These are phyloP conservation scores for Omphaloscelis lunosa DNA, from an alignment of 2,888 invertebrate species.

Conservation along the genomic window DNA sequence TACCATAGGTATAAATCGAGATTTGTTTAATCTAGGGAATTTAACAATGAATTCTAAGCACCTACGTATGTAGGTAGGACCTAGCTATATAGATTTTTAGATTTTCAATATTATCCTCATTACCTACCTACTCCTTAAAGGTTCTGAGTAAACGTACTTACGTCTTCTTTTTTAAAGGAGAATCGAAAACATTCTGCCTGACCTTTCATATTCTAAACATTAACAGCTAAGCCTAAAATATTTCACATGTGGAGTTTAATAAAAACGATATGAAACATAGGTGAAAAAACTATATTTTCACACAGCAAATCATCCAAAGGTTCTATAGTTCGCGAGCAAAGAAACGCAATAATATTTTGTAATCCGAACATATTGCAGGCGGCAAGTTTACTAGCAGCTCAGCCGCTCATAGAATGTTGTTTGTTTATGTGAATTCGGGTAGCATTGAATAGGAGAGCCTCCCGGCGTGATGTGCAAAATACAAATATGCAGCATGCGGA, in stretches of 20 bases:
- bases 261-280: slow-evolving; percentile 5
- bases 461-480: slow-evolving; percentile 61
- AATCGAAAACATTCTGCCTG: neutral
- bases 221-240: neutral
- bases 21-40: neutral
- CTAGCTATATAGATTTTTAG: neutral
- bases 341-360: slow-evolving; percentile 82
- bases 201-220: neutral
- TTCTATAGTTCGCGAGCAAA: slow-evolving; percentile 67
- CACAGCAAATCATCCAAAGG: slow-evolving; percentile 7
- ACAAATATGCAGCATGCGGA: slow-evolving; percentile 46
- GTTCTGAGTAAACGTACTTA: neutral
- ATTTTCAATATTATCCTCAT: neutral
- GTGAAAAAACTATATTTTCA: slow-evolving; percentile 11
- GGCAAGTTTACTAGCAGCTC: slow-evolving; percentile 76
- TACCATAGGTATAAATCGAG: neutral
- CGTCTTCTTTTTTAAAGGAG: neutral
- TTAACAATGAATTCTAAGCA: neutral
- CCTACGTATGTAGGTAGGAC: neutral
- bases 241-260: neutral
- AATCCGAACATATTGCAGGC: slow-evolving; percentile 88
- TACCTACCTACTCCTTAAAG: neutral
- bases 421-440: slow-evolving; percentile 74
- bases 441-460: slow-evolving; percentile 71
- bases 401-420: slow-evolving; percentile 72